phyloP scores from a whole-genome alignment of 2,888 invertebrate species.

The Deilephila porcellus region DNA sequence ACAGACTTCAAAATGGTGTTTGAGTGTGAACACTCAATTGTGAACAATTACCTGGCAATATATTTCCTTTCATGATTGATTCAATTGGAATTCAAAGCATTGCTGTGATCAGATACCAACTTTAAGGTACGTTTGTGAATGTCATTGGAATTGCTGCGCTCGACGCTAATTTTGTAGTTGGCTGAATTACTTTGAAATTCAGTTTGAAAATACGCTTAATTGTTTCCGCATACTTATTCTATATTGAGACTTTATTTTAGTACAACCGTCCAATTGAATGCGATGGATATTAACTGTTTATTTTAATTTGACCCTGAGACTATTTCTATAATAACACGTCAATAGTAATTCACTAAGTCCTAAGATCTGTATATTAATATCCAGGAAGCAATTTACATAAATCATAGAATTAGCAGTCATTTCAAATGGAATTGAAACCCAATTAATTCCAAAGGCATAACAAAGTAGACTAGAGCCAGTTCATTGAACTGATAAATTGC shows the following conservation, averaged over 20 bases:
- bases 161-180: not conserved
- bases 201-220: not conserved
- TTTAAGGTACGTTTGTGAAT: not conserved
- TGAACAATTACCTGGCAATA: constrained; percentile 17
- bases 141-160: not conserved
- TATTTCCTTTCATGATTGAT: not conserved
- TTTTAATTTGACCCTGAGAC: too few relatives aligned
- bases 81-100: not conserved
- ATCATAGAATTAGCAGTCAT: not conserved
- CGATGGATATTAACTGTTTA: too few relatives aligned
- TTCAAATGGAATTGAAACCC: not conserved
- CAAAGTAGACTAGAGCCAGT: not conserved
- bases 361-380: too few relatives aligned
- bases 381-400: not conserved
- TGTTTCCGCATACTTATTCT: not conserved
- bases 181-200: not conserved
- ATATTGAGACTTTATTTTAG: too few relatives aligned
- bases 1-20: not conserved
- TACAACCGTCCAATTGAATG: too few relatives aligned
- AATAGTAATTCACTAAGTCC: too few relatives aligned
- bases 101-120: not conserved
- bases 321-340: too few relatives aligned
- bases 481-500: constrained; percentile 18
- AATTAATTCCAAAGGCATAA: not conserved
- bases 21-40: too few relatives aligned